These are phyloP conservation scores for Simalia tracyae DNA, from an alignment of 2,797 vertebrate genomes.

Conservation along the genomic window DNA sequence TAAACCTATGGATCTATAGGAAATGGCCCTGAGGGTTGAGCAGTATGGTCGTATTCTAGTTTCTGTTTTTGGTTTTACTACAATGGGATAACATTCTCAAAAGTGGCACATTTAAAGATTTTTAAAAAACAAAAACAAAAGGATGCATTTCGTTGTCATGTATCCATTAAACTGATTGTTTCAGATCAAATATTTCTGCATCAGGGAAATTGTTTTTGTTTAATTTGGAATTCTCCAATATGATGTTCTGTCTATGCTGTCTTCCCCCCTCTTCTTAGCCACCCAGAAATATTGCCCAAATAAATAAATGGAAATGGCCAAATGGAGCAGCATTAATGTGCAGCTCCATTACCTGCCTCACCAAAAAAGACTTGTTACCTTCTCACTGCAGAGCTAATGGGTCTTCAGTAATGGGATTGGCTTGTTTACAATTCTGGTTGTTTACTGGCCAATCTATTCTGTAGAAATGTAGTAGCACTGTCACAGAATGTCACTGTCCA, in stretches of 20 bases:
- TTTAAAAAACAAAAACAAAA: not conserved
- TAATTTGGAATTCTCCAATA: not conserved
- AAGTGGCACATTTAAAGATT: not conserved
- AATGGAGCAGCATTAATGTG: not conserved
- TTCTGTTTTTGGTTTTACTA: not conserved
- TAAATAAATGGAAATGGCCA: conserved; percentile 15
- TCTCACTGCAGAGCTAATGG: not conserved
- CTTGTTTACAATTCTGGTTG: conserved; percentile 22
- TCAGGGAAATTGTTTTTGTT: not conserved
- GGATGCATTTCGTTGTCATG: not conserved
- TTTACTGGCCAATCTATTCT: conserved; percentile 19
- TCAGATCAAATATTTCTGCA: not conserved
- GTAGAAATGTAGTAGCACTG: not conserved
- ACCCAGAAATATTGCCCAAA: conserved; percentile 45
- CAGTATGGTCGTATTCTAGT: not conserved
- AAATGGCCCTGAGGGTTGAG: not conserved
- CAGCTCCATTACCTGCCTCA: not conserved
- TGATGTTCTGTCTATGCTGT: not conserved
- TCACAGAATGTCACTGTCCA: not conserved
- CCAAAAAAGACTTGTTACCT: conserved; percentile 9
- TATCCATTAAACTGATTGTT: not conserved
- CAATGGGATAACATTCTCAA: not conserved
- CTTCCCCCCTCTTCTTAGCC: not conserved
- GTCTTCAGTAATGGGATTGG: not conserved
- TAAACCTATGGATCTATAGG: not conserved